phyloP scores from a whole-genome alignment of 2,797 vertebrate species.

The Perodicticus potto region DNA sequence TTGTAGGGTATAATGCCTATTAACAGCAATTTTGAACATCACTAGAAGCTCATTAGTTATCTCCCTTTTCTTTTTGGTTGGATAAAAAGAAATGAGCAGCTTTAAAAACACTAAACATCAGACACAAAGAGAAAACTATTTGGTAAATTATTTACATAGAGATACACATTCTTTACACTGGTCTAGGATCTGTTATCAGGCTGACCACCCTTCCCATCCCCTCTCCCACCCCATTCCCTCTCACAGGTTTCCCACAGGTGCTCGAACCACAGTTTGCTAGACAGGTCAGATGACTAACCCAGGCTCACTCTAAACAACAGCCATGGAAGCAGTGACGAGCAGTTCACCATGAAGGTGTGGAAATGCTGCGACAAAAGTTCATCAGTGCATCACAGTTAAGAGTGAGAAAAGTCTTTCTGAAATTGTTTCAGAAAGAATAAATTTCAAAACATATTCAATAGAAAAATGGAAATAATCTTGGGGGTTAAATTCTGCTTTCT shows the following conservation, averaged over 20 bases:
- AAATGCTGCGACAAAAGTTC: constrained; percentile 86
- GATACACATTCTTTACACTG: constrained; percentile 96
- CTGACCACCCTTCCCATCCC: constrained; percentile 62
- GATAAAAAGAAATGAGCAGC: constrained; percentile 93
- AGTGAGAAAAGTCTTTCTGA: constrained; percentile 85
- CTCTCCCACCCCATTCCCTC: constrained; percentile 68
- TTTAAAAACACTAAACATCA: constrained; percentile 92
- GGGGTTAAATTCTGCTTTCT: constrained; percentile 74
- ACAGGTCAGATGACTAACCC: constrained; percentile 88
- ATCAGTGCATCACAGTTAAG: constrained; percentile 94
- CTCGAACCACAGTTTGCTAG: constrained; percentile 89
- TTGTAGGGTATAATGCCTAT: constrained; percentile 92
- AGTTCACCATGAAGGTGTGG: constrained; percentile 85
- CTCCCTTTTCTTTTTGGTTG: constrained; percentile 90
- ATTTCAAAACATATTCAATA: constrained; percentile 83
- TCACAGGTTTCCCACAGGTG: constrained; percentile 90
- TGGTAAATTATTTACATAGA: constrained; percentile 95
- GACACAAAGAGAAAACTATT: constrained; percentile 89
- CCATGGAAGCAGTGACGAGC: constrained; percentile 89
- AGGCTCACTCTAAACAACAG: constrained; percentile 91
- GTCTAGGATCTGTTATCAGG: constrained; percentile 86
- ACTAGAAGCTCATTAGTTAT: constrained; percentile 91
- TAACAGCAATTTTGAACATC: constrained; percentile 94
- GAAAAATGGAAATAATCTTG: constrained; percentile 84
- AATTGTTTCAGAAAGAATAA: constrained; percentile 84